Percentiles rank a stretch among this genome's conserved stretches.
Conservation (phyloP, 2,888 invertebrate genomes). For the Sphaeridia pumilis region DNA sequence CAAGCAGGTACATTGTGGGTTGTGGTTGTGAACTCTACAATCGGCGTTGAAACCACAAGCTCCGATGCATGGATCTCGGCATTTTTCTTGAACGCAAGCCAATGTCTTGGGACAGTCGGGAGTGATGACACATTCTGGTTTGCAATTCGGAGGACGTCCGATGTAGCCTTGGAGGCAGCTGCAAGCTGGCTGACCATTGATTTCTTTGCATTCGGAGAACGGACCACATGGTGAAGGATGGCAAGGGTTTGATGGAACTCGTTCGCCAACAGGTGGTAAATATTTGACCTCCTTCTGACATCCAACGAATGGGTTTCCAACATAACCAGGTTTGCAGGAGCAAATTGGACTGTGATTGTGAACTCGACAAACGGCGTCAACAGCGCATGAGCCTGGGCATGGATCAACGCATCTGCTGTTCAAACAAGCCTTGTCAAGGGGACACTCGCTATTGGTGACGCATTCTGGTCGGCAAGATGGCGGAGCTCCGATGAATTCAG, state of each 20-base stretch:
- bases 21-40: conserved; percentile 39
- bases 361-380: conserved; percentile 58
- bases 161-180: conserved; percentile 59
- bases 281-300: conserved; percentile 17
- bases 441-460: conserved; percentile 56
- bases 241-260: conserved; percentile 17
- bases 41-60: conserved; percentile 60
- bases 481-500: conserved; percentile 34
- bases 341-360: conserved; percentile 63
- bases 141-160: conserved; percentile 49
- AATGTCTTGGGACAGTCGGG: conserved; percentile 45
- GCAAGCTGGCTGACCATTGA: conserved; percentile 37
- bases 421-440: conserved; percentile 50
- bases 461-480: conserved; percentile 64
- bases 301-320: conserved; percentile 47
- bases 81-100: conserved; percentile 51
- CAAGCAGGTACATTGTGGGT: conserved; percentile 67
- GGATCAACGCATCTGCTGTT: conserved; percentile 60
- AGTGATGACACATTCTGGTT: conserved; percentile 33
- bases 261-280: conserved; percentile 7
- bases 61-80: conserved; percentile 62
- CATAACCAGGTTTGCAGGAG: conserved; percentile 50
- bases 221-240: conserved; percentile 25
- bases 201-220: conserved; percentile 37
- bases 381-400: conserved; percentile 50